Conservation (phyloP, 2,888 invertebrate genomes). For the Arrhopalites spinosus region DNA sequence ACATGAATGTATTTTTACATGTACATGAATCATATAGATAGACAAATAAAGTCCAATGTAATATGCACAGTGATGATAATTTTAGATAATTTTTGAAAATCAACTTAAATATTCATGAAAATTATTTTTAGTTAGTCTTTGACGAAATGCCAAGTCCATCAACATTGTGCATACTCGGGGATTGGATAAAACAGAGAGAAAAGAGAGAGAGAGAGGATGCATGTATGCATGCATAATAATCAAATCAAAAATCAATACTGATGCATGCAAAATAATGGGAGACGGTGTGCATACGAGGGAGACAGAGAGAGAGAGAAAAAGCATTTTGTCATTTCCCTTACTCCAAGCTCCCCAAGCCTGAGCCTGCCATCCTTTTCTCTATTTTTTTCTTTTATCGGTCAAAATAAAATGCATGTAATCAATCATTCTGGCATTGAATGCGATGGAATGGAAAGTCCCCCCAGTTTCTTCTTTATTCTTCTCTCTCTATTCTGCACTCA, state of each 20-base stretch:
- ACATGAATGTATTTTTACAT: too few relatives aligned
- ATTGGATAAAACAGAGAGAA: too few relatives aligned
- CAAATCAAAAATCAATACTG: constrained; percentile 14
- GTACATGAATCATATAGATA: too few relatives aligned
- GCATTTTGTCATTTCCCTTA: constrained; percentile 12
- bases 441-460: constrained; percentile 12
- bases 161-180: too few relatives aligned
- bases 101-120: too few relatives aligned
- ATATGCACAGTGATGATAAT: too few relatives aligned
- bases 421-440: constrained; percentile 24
- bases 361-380: background rate
- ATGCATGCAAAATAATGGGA: constrained; percentile 9
- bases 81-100: background rate
- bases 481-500: background rate
- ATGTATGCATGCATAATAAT: background rate
- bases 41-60: too few relatives aligned
- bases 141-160: too few relatives aligned
- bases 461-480: background rate
- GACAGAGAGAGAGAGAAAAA: background rate
- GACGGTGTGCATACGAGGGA: background rate
- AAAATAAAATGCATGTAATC: constrained; percentile 40
- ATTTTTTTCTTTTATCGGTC: constrained; percentile 36
- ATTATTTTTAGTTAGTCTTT: too few relatives aligned
- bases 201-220: too few relatives aligned
- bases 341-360: background rate